Evolutionary conservation across 1,140 invertebrate species (phyloP), one percentile per base, ranked within the genome.

Genomic region (Drosophila gunungcola): DNA sequence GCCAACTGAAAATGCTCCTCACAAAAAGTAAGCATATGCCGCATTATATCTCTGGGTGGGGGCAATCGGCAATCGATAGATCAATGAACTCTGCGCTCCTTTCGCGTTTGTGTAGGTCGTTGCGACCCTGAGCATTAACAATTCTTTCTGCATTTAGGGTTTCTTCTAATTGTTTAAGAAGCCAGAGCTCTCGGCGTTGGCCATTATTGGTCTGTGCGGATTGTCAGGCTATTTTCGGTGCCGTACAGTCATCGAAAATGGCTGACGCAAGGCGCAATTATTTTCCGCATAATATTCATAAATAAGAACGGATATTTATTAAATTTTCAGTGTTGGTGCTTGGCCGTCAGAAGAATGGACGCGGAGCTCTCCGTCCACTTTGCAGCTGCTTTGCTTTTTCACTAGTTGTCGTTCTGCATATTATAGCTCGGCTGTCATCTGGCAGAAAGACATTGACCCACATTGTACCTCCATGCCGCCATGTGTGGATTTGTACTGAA

Each of bases 1-100:
- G 77, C 69, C 62, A 80, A 89, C 82, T 56, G 79, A 80, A 84
- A 75, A 72, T 67, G 53, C 73, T 78, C 68, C 70, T 89, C 85
- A 85, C 74, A 78, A 89, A 89, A 89, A 83, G 69, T 43, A 60
- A 52, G 16, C 64, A 58, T 10, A 39, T n/a, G 12, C 6, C n/a
- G 46, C 60, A 5, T 67, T 51, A 25, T 67, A 51, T 25, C 61
- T 51, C 9, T 34, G 68, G 52, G 32, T 45, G n/a, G 52, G 42
- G 3, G 49, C 45, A 48, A 58, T 57, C 13, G 42, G 45, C 5
- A 58, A 73, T 77, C 51, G 51, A 68, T 76, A 46, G 67, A 48
- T 56, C 72, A 68, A 60, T 56, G 52, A 77, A 77, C 73, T 63
- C 52, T 54, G 5, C 3, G 12, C 13, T 68, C 43, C 61, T 75